Percentiles rank a stretch among this genome's conserved stretches.
Evolutionary conservation across 2,113 vertebrate species (phyloP).

Genomic region (Hippocampus guttulatus): DNA sequence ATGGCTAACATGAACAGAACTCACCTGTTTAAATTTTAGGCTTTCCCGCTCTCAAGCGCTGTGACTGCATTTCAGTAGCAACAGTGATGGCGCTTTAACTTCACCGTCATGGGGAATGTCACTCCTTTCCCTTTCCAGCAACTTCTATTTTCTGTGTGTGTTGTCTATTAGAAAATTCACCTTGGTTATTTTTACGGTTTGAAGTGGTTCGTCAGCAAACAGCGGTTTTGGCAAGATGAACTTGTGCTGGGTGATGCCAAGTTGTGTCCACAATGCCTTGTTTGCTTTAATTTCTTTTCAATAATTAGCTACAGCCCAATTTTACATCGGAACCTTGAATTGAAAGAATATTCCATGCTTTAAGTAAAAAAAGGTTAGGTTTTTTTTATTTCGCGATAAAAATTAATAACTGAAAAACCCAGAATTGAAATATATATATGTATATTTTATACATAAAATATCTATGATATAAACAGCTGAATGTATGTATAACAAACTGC

Average conservation of each 20-base stretch:
- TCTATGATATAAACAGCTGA: not conserved
- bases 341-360: not conserved
- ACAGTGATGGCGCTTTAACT: no score
- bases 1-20: no score
- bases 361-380: no score
- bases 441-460: no score
- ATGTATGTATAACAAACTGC: not conserved
- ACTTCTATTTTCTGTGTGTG: no score
- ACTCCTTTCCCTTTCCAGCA: no score
- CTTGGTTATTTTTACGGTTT: not conserved
- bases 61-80: no score
- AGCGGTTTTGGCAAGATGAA: not conserved
- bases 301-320: not conserved
- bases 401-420: no score
- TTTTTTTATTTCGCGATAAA: not conserved
- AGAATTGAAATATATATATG: not conserved
- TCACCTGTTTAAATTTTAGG: not conserved
- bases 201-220: not conserved
- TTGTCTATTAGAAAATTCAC: no score
- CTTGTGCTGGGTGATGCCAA: not conserved
- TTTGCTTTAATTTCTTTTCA: not conserved
- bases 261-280: not conserved
- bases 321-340: not conserved
- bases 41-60: no score
- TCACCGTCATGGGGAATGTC: no score